These are phyloP conservation scores for Cheilosia impressa DNA, from an alignment of 2,888 invertebrate species.

Conservation along the genomic window DNA sequence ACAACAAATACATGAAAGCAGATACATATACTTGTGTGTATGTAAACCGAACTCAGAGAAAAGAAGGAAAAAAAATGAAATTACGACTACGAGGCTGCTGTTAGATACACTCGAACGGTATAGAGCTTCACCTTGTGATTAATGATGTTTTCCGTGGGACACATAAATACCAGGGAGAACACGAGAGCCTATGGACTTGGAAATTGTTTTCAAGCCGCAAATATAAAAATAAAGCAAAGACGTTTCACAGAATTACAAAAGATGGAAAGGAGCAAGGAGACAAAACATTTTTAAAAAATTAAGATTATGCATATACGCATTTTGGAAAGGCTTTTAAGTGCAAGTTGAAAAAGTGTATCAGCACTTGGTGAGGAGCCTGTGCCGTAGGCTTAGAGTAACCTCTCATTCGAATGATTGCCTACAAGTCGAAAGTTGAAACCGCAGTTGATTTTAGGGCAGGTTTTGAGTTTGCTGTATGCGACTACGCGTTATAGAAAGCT, in stretches of 20 bases:
- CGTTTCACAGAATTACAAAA: slow-evolving; percentile 22
- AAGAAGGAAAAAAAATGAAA: slow-evolving; percentile 39
- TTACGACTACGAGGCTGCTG: slow-evolving; percentile 74
- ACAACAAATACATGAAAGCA: slow-evolving; percentile 49
- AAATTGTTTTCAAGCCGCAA: slow-evolving; percentile 72
- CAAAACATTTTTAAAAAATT: too few relatives aligned
- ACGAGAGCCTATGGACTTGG: slow-evolving; percentile 64
- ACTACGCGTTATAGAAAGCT: too few relatives aligned
- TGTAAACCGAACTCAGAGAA: slow-evolving; percentile 16
- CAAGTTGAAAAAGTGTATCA: too few relatives aligned
- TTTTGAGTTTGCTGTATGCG: too few relatives aligned
- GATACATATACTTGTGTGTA: slow-evolving; percentile 9
- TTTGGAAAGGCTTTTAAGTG: too few relatives aligned
- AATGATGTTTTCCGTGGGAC: slow-evolving; percentile 82
- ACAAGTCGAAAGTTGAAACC: too few relatives aligned
- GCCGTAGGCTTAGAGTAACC: too few relatives aligned
- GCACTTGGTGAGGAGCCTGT: too few relatives aligned
- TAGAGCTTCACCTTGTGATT: slow-evolving; percentile 80
- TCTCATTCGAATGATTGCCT: too few relatives aligned
- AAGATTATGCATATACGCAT: too few relatives aligned
- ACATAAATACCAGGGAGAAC: slow-evolving; percentile 78
- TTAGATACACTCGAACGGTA: slow-evolving; percentile 75
- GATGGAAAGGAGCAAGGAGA: neutral
- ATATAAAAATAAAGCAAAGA: slow-evolving; percentile 47
- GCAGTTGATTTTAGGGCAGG: too few relatives aligned